Conservation (phyloP, 2,797 vertebrate genomes). For the Staurois parvus region DNA sequence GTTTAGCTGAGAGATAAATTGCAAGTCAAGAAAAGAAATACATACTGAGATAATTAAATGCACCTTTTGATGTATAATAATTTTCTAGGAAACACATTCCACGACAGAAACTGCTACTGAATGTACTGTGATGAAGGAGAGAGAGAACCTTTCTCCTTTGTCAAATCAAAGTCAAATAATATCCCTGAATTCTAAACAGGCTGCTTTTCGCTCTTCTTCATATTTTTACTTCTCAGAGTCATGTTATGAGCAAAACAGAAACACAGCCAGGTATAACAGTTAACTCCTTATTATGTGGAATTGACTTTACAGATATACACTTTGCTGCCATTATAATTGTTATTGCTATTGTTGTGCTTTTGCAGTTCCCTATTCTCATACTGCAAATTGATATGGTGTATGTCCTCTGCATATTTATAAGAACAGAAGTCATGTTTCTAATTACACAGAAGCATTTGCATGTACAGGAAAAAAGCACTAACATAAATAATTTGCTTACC, state of each 20-base stretch:
- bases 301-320: no score
- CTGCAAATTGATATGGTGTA: no score
- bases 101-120: background rate
- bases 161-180: conserved; percentile 52
- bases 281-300: background rate
- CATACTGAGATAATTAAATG: conserved; percentile 24
- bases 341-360: no score
- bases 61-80: background rate
- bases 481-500: no score
- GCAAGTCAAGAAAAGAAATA: background rate
- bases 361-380: no score
- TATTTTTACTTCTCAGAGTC: conserved; percentile 36
- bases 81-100: conserved; percentile 30
- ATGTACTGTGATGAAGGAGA: background rate
- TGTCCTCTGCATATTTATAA: no score
- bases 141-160: conserved; percentile 33
- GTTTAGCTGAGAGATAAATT: accelerated
- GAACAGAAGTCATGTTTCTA: no score
- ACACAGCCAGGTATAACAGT: background rate
- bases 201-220: background rate
- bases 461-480: no score
- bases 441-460: no score
- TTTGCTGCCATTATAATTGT: no score
- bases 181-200: conserved; percentile 43
- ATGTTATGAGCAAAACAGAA: conserved; percentile 4